A percentile compares a stretch with the other conserved stretches of the same genome.
These are phyloP conservation scores for rabbit (Oryctolagus cuniculus) DNA, from an alignment of 2,113 vertebrate genomes.

Conservation along the genomic window DNA sequence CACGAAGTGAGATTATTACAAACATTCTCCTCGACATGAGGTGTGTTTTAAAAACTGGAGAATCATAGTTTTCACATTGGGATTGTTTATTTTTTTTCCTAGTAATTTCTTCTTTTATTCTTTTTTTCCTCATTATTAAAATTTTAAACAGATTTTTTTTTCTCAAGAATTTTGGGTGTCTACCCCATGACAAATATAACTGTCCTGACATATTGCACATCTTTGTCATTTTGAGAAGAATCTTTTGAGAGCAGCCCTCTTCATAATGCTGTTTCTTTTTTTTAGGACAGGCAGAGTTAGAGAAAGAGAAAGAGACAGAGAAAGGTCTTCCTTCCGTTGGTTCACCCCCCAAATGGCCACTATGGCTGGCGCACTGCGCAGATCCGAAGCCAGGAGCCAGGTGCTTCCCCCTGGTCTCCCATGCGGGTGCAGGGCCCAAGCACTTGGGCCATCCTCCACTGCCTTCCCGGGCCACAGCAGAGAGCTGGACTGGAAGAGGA, in stretches of 20 bases:
- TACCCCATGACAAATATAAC: not conserved
- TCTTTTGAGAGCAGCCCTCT: not conserved
- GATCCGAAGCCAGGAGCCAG: too few species aligned
- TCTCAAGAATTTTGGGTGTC: not conserved
- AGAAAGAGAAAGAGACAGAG: too few species aligned
- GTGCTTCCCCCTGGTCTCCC: too few species aligned
- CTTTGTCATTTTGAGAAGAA: not conserved
- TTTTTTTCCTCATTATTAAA: not conserved
- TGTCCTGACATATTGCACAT: not conserved
- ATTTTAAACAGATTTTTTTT: not conserved
- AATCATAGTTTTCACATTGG: slow-evolving; percentile 15
- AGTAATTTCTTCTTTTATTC: not conserved
- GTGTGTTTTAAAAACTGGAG: not conserved
- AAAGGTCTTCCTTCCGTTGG: too few species aligned
- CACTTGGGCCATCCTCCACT: too few species aligned
- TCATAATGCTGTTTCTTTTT: not conserved
- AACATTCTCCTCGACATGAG: not conserved
- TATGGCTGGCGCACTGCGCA: too few species aligned
- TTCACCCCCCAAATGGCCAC: too few species aligned
- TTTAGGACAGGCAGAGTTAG: too few species aligned
- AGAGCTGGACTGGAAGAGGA: too few species aligned
- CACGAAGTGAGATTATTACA: not conserved
- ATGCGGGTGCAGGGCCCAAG: too few species aligned
- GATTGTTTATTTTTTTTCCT: not conserved
- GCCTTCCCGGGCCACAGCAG: too few species aligned